Base-by-base conservation (phyloP, 2,113 vertebrate genomes). In the Blennius ocellaris region DNA sequence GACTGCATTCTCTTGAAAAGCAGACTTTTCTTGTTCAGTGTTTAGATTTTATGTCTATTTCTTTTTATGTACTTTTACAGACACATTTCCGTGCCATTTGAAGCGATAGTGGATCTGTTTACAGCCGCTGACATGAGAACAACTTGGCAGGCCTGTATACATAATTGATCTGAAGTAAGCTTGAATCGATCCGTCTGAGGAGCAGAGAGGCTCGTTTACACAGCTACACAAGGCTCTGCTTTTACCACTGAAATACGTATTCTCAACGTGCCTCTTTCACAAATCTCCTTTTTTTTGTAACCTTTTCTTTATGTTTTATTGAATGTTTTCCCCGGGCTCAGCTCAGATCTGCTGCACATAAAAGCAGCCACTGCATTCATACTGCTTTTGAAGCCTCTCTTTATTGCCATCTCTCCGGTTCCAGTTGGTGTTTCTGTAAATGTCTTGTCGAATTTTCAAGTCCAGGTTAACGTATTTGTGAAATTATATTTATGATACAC, bases 121-220 rank as follows among this genome's bases (percentile, higher is more conserved):
- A 40, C 41, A 57, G 16, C 6, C 58, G 39, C 7, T 64, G 61
- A 43, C 49, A 16, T 53, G 56, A 69, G 12, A 74, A 62, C 58
- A 60, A 45, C 50, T 52, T 48, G 15, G 16, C 40, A 3, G n/a
- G 38, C 5, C 36, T 51, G 12, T 48, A 57, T 77, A 41, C 67
- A 75, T 75, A 57, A 81, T 78, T 80, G 49, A 87, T 77, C 9
- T 43, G 49, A 17, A 57, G 52, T 57, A 11, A 47, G 14, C 52
- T 17, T 5, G 41, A 30, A 43, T 49, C 5, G 36, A 36, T 69
- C 37, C 3, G 11, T 0, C 61, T 30, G 39, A 55, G 66, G 30
- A 54, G 14, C 10, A 47, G 8, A 8, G 11, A 11, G 10, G 12
- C n/a, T 14, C 5, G 2, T 60, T 59, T 59, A 43, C 39, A 80